Percentiles rank a stretch among this genome's conserved stretches.
These are phyloP conservation scores for Eidolon helvum DNA, from an alignment of 2,113 vertebrate species.

Conservation along the genomic window DNA sequence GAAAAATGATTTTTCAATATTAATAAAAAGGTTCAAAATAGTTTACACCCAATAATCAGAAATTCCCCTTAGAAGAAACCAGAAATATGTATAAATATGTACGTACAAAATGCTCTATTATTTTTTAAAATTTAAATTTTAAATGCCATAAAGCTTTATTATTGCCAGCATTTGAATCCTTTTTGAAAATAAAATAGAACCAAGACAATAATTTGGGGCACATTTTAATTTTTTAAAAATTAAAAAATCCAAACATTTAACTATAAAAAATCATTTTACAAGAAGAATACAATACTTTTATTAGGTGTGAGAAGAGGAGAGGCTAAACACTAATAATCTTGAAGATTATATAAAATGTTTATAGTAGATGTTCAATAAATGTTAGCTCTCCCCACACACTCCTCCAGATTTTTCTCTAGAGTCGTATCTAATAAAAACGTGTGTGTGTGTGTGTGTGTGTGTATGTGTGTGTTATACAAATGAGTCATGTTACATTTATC, in stretches of 20 bases:
- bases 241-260: not conserved
- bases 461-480: not conserved
- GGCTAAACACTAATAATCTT: not conserved
- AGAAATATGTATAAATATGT: not conserved
- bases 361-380: not conserved
- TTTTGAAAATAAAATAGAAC: constrained; percentile 40
- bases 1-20: constrained; percentile 4
- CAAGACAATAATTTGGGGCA: constrained; percentile 43
- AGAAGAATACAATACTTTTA: not conserved
- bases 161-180: not conserved
- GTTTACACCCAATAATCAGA: not conserved
- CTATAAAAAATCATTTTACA: not conserved
- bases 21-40: not conserved
- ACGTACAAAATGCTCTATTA: not conserved
- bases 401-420: not conserved
- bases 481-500: not conserved
- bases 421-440: not conserved
- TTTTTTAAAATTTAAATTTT: not conserved
- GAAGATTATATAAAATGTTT: not conserved
- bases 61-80: not conserved
- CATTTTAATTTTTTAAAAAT: not conserved
- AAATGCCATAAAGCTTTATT: not conserved
- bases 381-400: not conserved
- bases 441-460: not conserved
- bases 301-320: not conserved